Base-by-base conservation (phyloP, 2,888 invertebrate genomes). In the Dryobotodes eremita region DNA sequence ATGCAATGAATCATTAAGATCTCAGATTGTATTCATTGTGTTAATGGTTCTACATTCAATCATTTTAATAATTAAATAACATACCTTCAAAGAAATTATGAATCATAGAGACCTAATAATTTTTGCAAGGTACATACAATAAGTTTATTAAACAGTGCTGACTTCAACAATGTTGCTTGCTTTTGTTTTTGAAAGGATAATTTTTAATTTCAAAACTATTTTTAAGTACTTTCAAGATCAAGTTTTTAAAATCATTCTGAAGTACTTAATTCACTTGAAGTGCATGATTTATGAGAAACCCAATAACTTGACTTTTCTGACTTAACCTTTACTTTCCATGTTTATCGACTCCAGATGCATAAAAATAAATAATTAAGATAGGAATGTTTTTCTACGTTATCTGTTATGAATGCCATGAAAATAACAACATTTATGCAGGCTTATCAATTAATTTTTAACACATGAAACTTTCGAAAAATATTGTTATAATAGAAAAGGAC, bases 281-380 rank as follows among this genome's bases (percentile, higher is more conserved):
- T 36, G 36, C 15, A 42, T 31, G 8, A 57, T 78, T 46, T 77
- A 83, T 83, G 50, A 57, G 15, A 55, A 62, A 69, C 13, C 42
- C 7, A 85, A 55, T 62, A 26, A 68, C 15, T 42, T 80, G 55
- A 31, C 7, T 71, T 31, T 31, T 50, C 7, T 7, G 36, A 50
- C 55, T 50, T 7, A 20, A 80, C 55, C 80, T 65, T 50, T 71
- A 42, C 5, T 48, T 62, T 31, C 20, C 15, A 57, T 57, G 0
- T 26, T 82, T 48, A 23, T 17, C 23, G 15, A 75, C 10, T 42
- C 15, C 15, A 48, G 26, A 69, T 79, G 26, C 20, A 48, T 80
- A 17, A 3, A 26, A 36, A 48, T 46, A 77, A 66, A 69, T 53
- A 46, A 69, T 0, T 50, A 7, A 31, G 2, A 8, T 17, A 53